Evolutionary conservation across 2,797 vertebrate genomes (phyloP), one percentile per base, ranked within the genome.

Genomic region (Chelon auratus): DNA sequence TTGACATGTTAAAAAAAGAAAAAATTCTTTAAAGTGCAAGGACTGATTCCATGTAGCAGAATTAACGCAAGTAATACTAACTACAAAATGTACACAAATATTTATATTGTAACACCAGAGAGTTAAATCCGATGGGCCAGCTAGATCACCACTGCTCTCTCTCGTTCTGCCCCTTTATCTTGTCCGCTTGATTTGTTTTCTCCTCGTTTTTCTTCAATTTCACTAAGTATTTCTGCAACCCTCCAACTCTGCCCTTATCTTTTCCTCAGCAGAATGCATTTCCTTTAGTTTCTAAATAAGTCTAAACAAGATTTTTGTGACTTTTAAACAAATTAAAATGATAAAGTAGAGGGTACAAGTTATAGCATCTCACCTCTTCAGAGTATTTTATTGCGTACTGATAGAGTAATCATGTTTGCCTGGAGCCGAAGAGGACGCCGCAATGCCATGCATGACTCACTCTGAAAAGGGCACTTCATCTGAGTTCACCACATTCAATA

Each of bases 391-490:
- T 61, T 68, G 45, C 61, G 24, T 39, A 45, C 64, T 67, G 58
- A 79, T 61, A 78, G 67, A 77, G 52, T 65, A 62, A 84, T 82
- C 67, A 70, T 72, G 63, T 72, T 69, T 60, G 24, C 59, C 40
- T 60, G 11, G 50, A 74, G 62, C 56, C 58, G 66, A 45, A 54
- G 62, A 80, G 60, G 66, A 84, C 63, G 39, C 62, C 75, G 69
- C 78, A 77, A 80, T 76, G 78, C 63, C 68, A 81, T 48, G 72
- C 73, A 76, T 72, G 68, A 80, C 48, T 83, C 65, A 62, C 66
- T 78, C 61, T 84, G 79, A 78, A 87, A 86, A 82, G 75, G 78
- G 62, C 78, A 75, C 77, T 82, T 81, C 68, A 69, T 80, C 62
- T 24, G 68, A 78, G 67, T 76, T 82, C 80, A 81, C 78, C 73